A percentile compares a stretch with the other conserved stretches of the same genome.
Conservation (phyloP, 30 jellyfish, hydroid and myxozoan genomes). For the Nemopilema nomurai region DNA sequence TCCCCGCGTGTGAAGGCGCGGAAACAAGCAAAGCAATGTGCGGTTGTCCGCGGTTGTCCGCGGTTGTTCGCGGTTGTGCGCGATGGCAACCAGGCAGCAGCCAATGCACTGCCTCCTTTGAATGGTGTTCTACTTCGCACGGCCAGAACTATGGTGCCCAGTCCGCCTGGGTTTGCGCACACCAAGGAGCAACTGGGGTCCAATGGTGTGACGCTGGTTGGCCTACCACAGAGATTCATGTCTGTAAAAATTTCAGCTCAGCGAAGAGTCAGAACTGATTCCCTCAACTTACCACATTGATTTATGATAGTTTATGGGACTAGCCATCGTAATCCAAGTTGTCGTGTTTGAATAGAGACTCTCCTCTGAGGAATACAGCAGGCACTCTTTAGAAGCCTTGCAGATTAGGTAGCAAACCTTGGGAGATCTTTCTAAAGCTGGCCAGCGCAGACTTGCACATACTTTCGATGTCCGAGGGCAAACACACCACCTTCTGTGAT, state of each 20-base stretch:
- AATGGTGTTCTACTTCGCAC: neutral
- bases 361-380: neutral
- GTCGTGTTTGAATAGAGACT: neutral
- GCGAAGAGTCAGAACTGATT: neutral
- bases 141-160: neutral
- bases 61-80: neutral
- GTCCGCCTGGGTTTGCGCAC: neutral
- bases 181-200: neutral
- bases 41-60: too few relatives aligned
- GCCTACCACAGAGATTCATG: neutral
- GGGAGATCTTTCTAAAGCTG: neutral
- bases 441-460: neutral
- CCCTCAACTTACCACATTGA: neutral
- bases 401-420: neutral
- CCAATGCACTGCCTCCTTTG: neutral
- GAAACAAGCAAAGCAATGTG: too few relatives aligned
- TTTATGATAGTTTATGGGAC: neutral
- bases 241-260: neutral
- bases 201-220: neutral
- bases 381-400: neutral
- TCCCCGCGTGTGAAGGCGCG: too few relatives aligned
- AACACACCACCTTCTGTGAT: neutral
- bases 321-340: neutral
- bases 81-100: too few relatives aligned
- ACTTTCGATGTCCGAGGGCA: neutral